phyloP scores from a whole-genome alignment of 2,888 invertebrate genomes.

The Pollenia griseotomentosa region DNA sequence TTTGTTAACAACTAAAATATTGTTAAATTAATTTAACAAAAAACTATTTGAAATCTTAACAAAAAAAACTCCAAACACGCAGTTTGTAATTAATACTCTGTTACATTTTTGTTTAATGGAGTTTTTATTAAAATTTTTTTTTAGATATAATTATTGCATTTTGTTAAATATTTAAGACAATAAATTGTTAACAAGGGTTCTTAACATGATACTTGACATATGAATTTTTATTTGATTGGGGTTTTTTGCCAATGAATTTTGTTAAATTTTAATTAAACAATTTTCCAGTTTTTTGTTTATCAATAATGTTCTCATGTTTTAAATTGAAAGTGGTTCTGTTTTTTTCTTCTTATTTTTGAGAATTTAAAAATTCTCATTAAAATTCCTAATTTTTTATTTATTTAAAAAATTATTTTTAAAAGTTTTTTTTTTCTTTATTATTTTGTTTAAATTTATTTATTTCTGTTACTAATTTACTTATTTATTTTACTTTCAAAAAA shows the following conservation, averaged over 20 bases:
- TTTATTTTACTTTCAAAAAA: slow-evolving; percentile 50
- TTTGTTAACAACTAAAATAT: slow-evolving; percentile 70
- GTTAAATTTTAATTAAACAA: slow-evolving; percentile 37
- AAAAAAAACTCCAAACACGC: slow-evolving; percentile 36
- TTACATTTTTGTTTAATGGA: slow-evolving; percentile 66
- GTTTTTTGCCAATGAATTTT: slow-evolving; percentile 1
- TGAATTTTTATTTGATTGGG: slow-evolving; percentile 38
- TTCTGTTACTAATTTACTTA: slow-evolving; percentile 6
- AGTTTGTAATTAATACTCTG: slow-evolving; percentile 70
- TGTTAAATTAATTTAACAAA: slow-evolving; percentile 43
- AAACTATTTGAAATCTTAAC: background rate
- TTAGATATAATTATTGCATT: slow-evolving; percentile 37
- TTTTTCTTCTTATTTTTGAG: background rate
- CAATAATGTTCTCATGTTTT: slow-evolving; percentile 44
- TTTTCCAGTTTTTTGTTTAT: slow-evolving; percentile 50
- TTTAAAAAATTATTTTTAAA: slow-evolving; percentile 28
- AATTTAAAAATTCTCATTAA: slow-evolving; percentile 4
- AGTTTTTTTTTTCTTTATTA: slow-evolving; percentile 3
- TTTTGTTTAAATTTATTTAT: background rate
- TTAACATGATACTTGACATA: slow-evolving; percentile 62
- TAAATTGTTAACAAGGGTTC: slow-evolving; percentile 68
- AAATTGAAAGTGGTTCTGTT: background rate
- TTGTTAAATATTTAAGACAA: slow-evolving; percentile 27
- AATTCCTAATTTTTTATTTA: background rate
- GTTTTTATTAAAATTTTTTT: slow-evolving; percentile 46